A percentile compares a stretch with the other conserved stretches of the same genome.
These are phyloP conservation scores for Nymphalis polychloros DNA, from an alignment of 2,888 invertebrate genomes.

Conservation along the genomic window DNA sequence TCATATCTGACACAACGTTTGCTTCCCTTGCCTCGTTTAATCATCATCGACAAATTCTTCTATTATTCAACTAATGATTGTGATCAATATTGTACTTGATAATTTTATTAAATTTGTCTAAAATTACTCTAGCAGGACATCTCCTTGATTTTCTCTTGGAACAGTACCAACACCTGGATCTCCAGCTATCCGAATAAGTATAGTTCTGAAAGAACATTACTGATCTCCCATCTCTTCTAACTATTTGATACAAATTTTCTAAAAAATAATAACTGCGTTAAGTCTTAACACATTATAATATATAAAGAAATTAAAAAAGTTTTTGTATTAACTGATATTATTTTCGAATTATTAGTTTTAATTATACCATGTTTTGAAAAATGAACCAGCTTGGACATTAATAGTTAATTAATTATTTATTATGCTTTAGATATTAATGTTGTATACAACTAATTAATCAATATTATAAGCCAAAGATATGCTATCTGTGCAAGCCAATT, in stretches of 20 bases:
- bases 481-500: no score
- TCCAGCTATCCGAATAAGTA: conserved; percentile 52
- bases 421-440: no score
- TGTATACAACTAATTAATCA: no score
- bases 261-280: conserved; percentile 9
- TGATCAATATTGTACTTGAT: conserved; percentile 44
- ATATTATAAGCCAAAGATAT: no score
- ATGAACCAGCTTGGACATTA: no score
- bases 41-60: no score
- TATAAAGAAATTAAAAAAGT: background rate
- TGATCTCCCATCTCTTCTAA: conserved; percentile 33
- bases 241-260: conserved; percentile 38
- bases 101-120: conserved; percentile 46
- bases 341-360: no score
- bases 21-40: no score
- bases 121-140: conserved; percentile 47
- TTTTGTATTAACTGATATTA: background rate
- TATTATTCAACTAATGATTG: conserved; percentile 40
- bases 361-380: no score
- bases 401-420: no score
- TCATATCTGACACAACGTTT: no score
- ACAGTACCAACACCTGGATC: conserved; percentile 52
- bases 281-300: background rate
- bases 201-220: conserved; percentile 48
- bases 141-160: conserved; percentile 47